Base-by-base conservation (phyloP, 23 tunicate species). In the Botrylloides violaceus region DNA sequence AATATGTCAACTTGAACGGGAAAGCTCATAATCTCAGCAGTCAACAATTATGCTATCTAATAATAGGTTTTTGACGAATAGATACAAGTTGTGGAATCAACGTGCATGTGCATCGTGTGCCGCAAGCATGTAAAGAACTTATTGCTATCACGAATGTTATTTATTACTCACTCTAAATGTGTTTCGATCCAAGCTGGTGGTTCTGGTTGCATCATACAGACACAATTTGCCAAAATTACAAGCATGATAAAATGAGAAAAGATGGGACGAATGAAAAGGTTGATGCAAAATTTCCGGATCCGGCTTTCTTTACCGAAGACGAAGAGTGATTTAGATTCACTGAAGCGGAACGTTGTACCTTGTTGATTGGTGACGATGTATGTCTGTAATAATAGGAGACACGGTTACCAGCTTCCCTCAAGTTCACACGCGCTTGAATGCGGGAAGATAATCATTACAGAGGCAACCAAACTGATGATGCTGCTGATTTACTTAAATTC, bases 301-400 rank as follows among this genome's bases (percentile, higher is more conserved):
- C 50, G 33, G 50, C 74, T 77, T 5, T 77, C 34, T 30, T 49
- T 68, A 39, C 64, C 87, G 48, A 86, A 84, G 22, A 85, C 49
- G 71, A 81, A 86, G 27, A 93, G 76, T 4, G 88, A 80, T 65
- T 81, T 77, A 49, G 94, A 73, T 55, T 73, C 78, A 78, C 77
- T 93, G 87, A 93, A 93, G 22, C 98, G 87, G 49, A 85, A 93
- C 36, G 84, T 81, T 34, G 84, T 75, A 3, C 76, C 87, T 31
- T 86, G 85, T 49, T 81, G 53, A 76, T 92, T 84, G 65, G 80
- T 73, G n/a, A 92, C 86, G 49, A 92, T 64, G 77, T 76, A 92
- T 7, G 92, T 92, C 91, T 92, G 83, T 35, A 68, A 29, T 18
- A 32, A 34, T n/a, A 65, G 25, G 18, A 60, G 25, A 25, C 24